Conservation (phyloP, 2,113 vertebrate genomes). For the Cacatua alba region DNA sequence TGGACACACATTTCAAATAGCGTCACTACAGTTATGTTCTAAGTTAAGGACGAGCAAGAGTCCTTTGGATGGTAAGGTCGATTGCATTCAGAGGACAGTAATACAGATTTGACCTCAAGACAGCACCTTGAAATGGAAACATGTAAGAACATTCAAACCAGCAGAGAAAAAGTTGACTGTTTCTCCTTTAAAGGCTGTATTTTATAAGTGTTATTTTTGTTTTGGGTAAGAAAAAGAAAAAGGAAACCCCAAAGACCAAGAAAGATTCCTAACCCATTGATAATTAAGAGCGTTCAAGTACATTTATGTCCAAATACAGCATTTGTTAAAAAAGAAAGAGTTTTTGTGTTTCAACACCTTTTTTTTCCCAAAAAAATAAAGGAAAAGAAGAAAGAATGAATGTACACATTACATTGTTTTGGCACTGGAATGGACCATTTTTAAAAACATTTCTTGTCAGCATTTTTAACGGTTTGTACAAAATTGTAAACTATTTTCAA, state of each 20-base stretch:
- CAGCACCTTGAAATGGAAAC: neutral
- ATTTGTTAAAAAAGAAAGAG: constrained; percentile 57
- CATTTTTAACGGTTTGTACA: constrained; percentile 66
- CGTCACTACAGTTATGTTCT: neutral
- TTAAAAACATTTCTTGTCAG: constrained; percentile 59
- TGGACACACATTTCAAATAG: neutral
- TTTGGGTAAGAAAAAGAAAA: constrained; percentile 35
- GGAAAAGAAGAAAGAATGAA: neutral
- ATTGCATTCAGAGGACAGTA: neutral
- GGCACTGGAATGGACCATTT: constrained; percentile 52
- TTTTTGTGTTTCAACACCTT: constrained; percentile 19
- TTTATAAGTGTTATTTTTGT: constrained; percentile 46
- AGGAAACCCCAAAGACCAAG: constrained; percentile 2
- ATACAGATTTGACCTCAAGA: neutral
- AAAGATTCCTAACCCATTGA: constrained; percentile 55
- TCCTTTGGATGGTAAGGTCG: neutral
- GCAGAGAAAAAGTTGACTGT: neutral
- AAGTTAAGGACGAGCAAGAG: neutral
- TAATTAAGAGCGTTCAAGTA: constrained; percentile 66
- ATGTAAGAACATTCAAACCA: neutral
- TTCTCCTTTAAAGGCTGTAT: constrained; percentile 53
- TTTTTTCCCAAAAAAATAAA: neutral
- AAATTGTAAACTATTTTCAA: constrained; percentile 74
- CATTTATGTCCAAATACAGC: constrained; percentile 68
- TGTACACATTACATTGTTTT: constrained; percentile 61